phyloP scores from a whole-genome alignment of 2,113 vertebrate genomes.

The Todiramphus saurophagus region DNA sequence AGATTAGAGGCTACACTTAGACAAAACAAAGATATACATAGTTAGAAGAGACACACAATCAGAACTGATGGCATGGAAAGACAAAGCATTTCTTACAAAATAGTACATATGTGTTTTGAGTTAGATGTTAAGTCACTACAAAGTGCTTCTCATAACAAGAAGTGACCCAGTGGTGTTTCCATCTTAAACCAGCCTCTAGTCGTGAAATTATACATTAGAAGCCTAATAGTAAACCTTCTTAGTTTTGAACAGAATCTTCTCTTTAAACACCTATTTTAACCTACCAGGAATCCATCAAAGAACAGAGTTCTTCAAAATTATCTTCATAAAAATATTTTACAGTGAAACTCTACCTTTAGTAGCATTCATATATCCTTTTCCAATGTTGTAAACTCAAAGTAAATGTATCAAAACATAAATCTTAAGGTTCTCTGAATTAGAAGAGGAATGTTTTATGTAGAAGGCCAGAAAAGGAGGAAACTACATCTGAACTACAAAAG shows the following conservation, averaged over 20 bases:
- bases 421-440: neutral
- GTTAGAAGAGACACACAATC: neutral
- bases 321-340: neutral
- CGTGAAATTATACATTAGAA: neutral
- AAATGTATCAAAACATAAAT: neutral
- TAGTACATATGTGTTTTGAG: neutral
- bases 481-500: neutral
- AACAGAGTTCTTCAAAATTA: neutral
- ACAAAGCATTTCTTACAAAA: neutral
- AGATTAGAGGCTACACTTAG: neutral
- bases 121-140: neutral
- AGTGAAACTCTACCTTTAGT: neutral
- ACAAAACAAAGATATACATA: neutral
- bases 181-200: neutral
- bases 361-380: neutral
- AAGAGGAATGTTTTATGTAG: neutral
- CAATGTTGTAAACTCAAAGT: neutral
- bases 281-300: neutral
- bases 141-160: neutral
- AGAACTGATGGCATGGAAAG: neutral
- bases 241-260: neutral
- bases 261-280: neutral
- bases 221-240: neutral
- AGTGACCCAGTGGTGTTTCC: neutral
- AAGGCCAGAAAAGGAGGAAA: neutral